Conservation (phyloP, 2,888 invertebrate species). For the Frankliniella fusca region DNA sequence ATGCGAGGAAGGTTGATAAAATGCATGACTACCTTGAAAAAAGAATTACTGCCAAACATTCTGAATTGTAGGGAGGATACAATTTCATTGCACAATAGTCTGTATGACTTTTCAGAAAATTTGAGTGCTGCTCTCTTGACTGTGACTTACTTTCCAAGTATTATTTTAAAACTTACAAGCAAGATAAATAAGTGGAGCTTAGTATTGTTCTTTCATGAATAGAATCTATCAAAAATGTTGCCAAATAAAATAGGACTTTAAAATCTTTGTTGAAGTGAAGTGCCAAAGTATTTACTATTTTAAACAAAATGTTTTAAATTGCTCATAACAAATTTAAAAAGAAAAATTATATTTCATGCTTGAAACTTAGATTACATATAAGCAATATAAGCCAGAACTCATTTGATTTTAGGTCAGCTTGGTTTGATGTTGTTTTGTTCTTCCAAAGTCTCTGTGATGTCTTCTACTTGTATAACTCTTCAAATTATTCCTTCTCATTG, state of each 20-base stretch:
- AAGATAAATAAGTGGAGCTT: background rate
- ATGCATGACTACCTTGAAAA: conserved; percentile 73
- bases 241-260: background rate
- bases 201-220: background rate
- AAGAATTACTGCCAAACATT: conserved; percentile 69
- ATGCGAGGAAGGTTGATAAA: conserved; percentile 78
- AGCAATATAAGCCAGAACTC: too few species aligned
- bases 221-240: background rate
- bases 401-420: too few species aligned
- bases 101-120: background rate
- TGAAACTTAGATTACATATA: too few species aligned
- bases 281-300: background rate
- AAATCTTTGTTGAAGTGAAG: background rate
- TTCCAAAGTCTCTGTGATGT: conserved; percentile 10
- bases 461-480: background rate
- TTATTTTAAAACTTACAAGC: background rate
- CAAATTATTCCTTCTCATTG: background rate
- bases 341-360: too few species aligned
- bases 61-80: too few species aligned
- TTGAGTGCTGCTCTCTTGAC: background rate
- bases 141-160: background rate
- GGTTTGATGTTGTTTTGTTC: background rate
- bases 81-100: conserved; percentile 42
- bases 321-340: too few species aligned
- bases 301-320: background rate